phyloP scores from a whole-genome alignment of 2,888 invertebrate genomes.

The Caenorhabditis auriculariae region DNA sequence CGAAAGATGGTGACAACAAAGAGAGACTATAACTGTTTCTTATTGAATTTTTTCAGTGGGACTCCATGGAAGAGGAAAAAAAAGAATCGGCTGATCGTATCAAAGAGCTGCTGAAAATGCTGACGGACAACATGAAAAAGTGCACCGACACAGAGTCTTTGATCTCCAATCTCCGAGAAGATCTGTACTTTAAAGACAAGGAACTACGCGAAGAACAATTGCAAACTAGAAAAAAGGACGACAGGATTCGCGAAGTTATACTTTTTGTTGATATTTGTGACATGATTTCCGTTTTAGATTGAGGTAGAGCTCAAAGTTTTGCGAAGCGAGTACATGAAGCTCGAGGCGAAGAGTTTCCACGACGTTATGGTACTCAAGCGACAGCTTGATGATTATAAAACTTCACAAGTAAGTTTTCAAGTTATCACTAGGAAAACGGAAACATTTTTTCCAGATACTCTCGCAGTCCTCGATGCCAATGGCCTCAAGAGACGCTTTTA shows the following conservation, averaged over 20 bases:
- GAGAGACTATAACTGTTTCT: no score
- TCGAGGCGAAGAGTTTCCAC: constrained; percentile 40
- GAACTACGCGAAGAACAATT: constrained; percentile 14
- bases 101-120: constrained; percentile 17
- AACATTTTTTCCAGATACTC: neutral
- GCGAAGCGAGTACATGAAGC: constrained; percentile 24
- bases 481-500: no score
- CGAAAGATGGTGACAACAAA: no score
- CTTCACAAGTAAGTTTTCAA: constrained; percentile 3
- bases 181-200: constrained; percentile 15
- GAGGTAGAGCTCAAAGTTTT: constrained; percentile 25
- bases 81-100: constrained; percentile 19
- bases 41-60: neutral
- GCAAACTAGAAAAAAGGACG: constrained; percentile 24
- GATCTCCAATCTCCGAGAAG: constrained; percentile 12
- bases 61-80: constrained; percentile 17
- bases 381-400: constrained; percentile 17
- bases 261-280: neutral
- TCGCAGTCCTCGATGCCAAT: no score
- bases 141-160: constrained; percentile 13
- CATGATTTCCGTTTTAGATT: neutral
- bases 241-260: constrained; percentile 23
- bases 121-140: constrained; percentile 12
- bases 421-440: neutral
- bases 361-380: constrained; percentile 23